Evolutionary conservation across 2,113 vertebrate genomes (phyloP), one percentile per base, ranked within the genome.

Genomic region (Sylvia atricapilla): DNA sequence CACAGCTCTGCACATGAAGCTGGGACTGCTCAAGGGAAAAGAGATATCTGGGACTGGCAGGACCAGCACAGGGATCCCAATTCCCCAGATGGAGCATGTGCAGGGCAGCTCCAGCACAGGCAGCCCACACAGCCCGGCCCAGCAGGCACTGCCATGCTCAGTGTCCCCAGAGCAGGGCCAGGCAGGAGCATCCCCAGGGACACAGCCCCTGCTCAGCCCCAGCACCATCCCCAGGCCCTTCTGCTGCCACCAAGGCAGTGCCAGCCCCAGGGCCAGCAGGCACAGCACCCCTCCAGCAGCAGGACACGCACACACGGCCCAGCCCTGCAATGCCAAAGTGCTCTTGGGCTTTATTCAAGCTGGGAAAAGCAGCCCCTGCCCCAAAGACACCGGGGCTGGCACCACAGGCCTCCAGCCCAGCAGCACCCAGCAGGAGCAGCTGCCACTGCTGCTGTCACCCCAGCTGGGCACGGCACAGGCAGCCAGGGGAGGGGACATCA

Each of bases 71-170:
- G 7, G 15, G 15, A 59, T 35, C 22, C 22, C 56, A 59, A 7
- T 24, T 19, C n/a, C n/a, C n/a, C 56, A 59, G 6, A 35, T 22
- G n/a, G 33, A 59, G 9, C 56, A 58, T 59, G 9, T 35, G 56
- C 56, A 59, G 56, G 56, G 56, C 21, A 58, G 56, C n/a, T 28
- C 50, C 49, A 50, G 25, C 49, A 50, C 49, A 50, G 47, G 23
- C 47, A 49, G 13, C 47, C 47, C 47, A 55, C 9, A 10, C 11
- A 30, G 15, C 13, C n/a, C 13, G 21, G 23, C 14, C 33, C 10
- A 1, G 0, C 30, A 68, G 50, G 19, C 25, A 35, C 14, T 20
- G 47, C 2, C 47, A 19, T 8, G 27, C 6, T 35, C 1, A 0
- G 9, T 1, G 3, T 49, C 14, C 72, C 43, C 33, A 77, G 15